These are phyloP conservation scores for Sardina pilchardus DNA, from an alignment of 2,113 vertebrate genomes.

Conservation along the genomic window DNA sequence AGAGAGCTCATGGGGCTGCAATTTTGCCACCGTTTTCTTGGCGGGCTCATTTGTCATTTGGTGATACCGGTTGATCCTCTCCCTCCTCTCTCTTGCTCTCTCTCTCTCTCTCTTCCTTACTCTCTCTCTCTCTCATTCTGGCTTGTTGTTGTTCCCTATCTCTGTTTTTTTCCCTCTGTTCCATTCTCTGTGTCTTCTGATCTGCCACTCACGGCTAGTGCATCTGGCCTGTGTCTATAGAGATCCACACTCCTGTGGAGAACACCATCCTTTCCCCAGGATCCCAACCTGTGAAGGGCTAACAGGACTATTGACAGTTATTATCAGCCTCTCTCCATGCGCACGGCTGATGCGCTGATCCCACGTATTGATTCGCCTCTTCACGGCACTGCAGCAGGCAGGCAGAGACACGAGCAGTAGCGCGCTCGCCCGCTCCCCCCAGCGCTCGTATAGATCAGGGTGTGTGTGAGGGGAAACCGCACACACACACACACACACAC, in stretches of 20 bases:
- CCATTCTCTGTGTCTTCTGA: background rate
- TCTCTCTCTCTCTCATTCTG: background rate
- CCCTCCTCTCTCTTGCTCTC: background rate
- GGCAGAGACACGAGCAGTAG: too few relatives aligned
- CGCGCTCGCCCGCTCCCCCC: too few relatives aligned
- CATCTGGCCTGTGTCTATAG: background rate
- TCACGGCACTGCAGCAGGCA: background rate
- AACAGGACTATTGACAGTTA: background rate
- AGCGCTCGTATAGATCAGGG: background rate
- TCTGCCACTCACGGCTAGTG: too few relatives aligned
- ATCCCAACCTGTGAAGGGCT: background rate
- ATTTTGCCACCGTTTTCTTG: slow-evolving; percentile 2
- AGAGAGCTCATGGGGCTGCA: background rate
- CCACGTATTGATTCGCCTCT: background rate
- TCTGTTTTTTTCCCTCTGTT: background rate
- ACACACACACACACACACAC: background rate
- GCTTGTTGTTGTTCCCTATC: background rate
- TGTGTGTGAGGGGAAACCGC: background rate
- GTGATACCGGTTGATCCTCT: background rate
- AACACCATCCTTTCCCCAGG: background rate
- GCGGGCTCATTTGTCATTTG: slow-evolving; percentile 4
- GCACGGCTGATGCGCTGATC: background rate
- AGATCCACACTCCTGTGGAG: background rate
- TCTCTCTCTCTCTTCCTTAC: background rate
- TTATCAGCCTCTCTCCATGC: background rate